A percentile compares a stretch with the other conserved stretches of the same genome.
Evolutionary conservation across 2,888 invertebrate genomes (phyloP).

Genomic region (Cheiracanthium punctorium): DNA sequence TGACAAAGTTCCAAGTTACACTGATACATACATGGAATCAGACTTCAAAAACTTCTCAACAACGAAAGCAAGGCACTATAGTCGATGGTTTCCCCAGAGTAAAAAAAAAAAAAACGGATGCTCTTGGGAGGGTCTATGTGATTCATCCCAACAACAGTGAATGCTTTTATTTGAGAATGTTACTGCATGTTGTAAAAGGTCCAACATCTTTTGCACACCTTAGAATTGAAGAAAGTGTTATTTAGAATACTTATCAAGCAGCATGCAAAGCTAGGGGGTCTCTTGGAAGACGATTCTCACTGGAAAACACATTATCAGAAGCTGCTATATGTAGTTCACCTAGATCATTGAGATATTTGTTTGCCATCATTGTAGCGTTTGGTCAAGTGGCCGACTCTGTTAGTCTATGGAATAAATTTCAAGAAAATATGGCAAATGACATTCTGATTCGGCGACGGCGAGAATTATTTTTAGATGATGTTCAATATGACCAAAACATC

Average conservation of each 20-base stretch:
- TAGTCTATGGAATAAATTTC: not conserved
- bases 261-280: not conserved
- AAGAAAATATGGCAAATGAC: not conserved
- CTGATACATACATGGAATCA: not conserved
- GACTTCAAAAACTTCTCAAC: not conserved
- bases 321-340: not conserved
- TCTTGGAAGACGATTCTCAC: constrained; percentile 1
- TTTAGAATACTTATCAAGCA: not conserved
- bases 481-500: not conserved
- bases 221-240: not conserved
- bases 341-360: not conserved
- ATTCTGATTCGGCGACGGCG: not conserved
- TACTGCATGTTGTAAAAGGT: not conserved
- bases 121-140: constrained; percentile 7
- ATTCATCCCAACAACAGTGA: constrained; percentile 11
- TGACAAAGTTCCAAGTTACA: constrained; percentile 71
- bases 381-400: not conserved
- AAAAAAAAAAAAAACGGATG: too few relatives aligned
- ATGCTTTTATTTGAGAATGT: constrained; percentile 5
- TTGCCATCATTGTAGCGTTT: not conserved
- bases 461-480: not conserved
- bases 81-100: not conserved
- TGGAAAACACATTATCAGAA: constrained; percentile 7
- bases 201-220: not conserved
- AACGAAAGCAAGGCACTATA: not conserved